A percentile compares a stretch with the other conserved stretches of the same genome.
phyloP scores from a whole-genome alignment of 2,888 invertebrate genomes.

The Hypena proboscidalis region DNA sequence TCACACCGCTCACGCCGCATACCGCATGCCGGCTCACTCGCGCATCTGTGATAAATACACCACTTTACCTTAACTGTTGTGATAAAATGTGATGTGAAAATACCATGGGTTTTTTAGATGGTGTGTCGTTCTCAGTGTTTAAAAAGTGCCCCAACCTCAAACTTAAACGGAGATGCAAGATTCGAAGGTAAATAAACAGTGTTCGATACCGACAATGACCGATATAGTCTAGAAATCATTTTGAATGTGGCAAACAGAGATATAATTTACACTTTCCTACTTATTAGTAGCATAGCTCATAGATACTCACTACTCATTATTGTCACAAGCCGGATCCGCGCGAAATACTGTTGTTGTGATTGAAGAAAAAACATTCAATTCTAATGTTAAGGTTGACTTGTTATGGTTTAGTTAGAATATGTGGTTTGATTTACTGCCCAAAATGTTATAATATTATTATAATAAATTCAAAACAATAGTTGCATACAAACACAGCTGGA shows the following conservation, averaged over 20 bases:
- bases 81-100: conserved; percentile 62
- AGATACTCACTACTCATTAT: no score
- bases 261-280: no score
- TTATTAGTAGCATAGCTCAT: no score
- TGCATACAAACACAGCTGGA: no score
- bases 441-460: no score
- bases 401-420: no score
- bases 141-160: conserved; percentile 76
- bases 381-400: no score
- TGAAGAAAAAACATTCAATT: no score
- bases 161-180: conserved; percentile 57
- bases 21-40: conserved; percentile 55
- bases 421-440: no score
- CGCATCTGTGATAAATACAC: conserved; percentile 59
- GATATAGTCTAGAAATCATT: conserved; percentile 2
- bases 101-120: conserved; percentile 68
- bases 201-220: not conserved
- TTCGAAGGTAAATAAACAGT: conserved; percentile 55
- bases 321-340: no score
- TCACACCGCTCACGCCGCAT: conserved; percentile 66
- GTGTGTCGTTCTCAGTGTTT: conserved; percentile 72
- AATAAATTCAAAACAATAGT: no score
- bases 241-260: not conserved
- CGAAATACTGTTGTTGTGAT: no score
- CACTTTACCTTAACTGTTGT: conserved; percentile 44